Evolutionary conservation across 2,888 invertebrate species (phyloP), one percentile per base, ranked within the genome.

Genomic region (Zygothrica quintamaculata): DNA sequence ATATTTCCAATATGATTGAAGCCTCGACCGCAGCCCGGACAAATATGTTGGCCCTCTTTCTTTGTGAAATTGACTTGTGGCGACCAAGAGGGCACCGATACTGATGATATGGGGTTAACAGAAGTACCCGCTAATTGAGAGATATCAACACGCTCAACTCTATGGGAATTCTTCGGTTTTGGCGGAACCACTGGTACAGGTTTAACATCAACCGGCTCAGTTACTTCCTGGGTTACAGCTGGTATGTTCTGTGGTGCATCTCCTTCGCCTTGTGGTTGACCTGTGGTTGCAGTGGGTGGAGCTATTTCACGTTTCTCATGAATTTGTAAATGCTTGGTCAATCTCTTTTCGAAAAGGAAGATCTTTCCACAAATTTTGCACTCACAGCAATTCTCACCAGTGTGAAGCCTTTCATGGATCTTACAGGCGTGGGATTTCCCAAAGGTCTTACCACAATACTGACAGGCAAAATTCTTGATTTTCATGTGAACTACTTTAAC

Each of bases 51-150:
- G 5, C 89, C 90, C 40, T 90, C 90, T 58, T 89, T 89, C 74
- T 90, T 90, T 66, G 90, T 90, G 44, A 89, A 90, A 67, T 90
- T 90, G 1, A 90, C 87, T 51, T 90, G 90, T 0, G 89, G 89
- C 16, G 78, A 81, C 89, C 89, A 89, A 0, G 89, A 89, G 0
- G 89, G 89, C 25, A 89, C 81, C 6, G 89, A 82, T 6, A 89
- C 88, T n/a, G 88, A 89, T 1, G 89, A 78, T 62, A 89, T 89
- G 5, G 89, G 89, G 68, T 89, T 89, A 2, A 89, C 89, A 18
- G 88, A 85, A 0, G 89, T 89, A n/a, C 89, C 89, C 1, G 89
- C 89, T 16, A 89, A 56, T 11, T 89, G 87, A 1, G 89, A 77
- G 8, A 89, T 88, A 39, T 89, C 89, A 2, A 89, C 89, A 3